Evolutionary conservation across 1,140 invertebrate genomes (phyloP), one percentile per base, ranked within the genome.

Genomic region (Hetaerina americana): DNA sequence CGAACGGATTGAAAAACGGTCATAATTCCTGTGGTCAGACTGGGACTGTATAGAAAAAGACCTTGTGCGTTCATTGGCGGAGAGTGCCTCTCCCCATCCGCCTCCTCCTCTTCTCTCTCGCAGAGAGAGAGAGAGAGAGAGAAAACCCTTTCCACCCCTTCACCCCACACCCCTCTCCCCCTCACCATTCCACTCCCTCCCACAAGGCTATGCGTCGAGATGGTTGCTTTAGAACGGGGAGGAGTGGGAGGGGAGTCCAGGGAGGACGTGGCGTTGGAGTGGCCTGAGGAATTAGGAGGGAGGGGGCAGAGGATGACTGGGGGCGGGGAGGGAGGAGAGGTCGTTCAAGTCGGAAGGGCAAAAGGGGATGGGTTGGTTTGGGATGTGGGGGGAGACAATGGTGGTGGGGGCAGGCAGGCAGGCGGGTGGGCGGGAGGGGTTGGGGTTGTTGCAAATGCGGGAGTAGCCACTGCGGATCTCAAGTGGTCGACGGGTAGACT

Each of bases 41-140:
- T 57, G 40, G 40, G 15, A n/a, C 40, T 57, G 40, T 57, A 10
- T 57, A 57, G 40, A 10, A 57, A 40, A 40, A 18, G 31, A 5
- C 15, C 40, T 57, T 6, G 40, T 57, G 40, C 40, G 40, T 57
- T 57, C 22, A 57, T 57, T 57, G 40, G 40, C 18, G 18, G 31
- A 40, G 31, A 40, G 31, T 40, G 6, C 18, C 31, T 8, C 31
- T 57, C 40, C 40, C 40, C 40, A 18, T 57, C 40, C 40, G n/a
- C n/a, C n/a, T n/a, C n/a, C n/a, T n/a, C n/a, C 73, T 31, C 15
- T 68, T 12, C 67, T 68, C 10, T 68, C n/a, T n/a, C 10, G 49
- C n/a, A 57, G n/a, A 57, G 10, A 57, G n/a, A 57, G 10, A 57
- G 49, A n/a, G 49, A 57, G 49, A n/a, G 49, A n/a, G 49, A n/a